Evolutionary conservation across 1,140 invertebrate species (phyloP).

Genomic region (Chrysoperla carnea): DNA sequence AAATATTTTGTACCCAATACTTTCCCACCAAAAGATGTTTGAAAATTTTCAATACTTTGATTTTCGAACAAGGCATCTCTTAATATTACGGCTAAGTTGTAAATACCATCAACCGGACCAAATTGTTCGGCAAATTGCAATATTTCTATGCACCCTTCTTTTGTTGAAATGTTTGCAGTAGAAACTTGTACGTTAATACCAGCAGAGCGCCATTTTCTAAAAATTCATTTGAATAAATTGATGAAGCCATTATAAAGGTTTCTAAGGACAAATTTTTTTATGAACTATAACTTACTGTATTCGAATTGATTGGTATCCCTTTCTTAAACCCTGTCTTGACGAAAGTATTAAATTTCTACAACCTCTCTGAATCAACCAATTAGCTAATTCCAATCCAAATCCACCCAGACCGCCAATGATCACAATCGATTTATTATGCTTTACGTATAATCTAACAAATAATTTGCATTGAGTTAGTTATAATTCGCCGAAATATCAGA

Average conservation of each 20-base stretch:
- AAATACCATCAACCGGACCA: slow-evolving; percentile 52
- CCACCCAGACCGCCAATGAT: slow-evolving; percentile 67
- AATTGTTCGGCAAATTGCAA: slow-evolving; percentile 31
- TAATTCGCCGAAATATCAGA: no score
- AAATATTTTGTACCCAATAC: slow-evolving; percentile 25
- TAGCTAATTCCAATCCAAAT: slow-evolving; percentile 77
- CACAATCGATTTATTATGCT: slow-evolving; percentile 21
- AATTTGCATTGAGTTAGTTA: slow-evolving; percentile 12
- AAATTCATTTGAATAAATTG: no score
- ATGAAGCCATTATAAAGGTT: no score
- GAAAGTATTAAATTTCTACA: slow-evolving; percentile 61
- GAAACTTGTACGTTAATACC: slow-evolving; percentile 25
- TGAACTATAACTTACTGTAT: slow-evolving; percentile 24
- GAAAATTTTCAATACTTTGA: slow-evolving; percentile 25
- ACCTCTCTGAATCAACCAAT: slow-evolving; percentile 74
- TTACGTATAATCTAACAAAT: slow-evolving; percentile 26
- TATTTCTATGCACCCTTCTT: slow-evolving; percentile 28
- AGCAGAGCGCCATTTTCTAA: slow-evolving; percentile 27
- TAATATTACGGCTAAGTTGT: slow-evolving; percentile 52
- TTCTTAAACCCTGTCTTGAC: slow-evolving; percentile 56
- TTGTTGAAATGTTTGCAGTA: slow-evolving; percentile 23
- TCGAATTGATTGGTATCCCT: slow-evolving; percentile 58
- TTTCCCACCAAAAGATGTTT: slow-evolving; percentile 25
- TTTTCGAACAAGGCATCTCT: slow-evolving; percentile 27
- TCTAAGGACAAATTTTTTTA: no score